Conservation (phyloP, 1,140 invertebrate genomes). For the Trichonephila inaurata region DNA sequence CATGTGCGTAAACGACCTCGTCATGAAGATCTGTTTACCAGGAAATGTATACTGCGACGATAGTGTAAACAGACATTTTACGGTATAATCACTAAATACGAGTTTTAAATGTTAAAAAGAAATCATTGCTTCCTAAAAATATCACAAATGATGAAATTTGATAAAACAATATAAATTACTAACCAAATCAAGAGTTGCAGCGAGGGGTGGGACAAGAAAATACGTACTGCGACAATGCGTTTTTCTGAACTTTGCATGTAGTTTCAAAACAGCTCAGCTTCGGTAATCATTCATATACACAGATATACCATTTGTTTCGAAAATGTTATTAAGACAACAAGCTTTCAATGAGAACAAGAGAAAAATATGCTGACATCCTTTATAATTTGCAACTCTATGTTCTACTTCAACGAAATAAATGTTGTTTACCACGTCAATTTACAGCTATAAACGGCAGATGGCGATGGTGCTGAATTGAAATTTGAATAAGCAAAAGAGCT, state of each 20-base stretch:
- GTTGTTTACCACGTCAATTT: constrained; percentile 76
- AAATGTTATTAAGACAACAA: constrained; percentile 1
- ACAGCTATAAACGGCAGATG: constrained; percentile 62
- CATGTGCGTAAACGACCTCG: constrained; percentile 75
- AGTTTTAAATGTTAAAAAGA: not conserved
- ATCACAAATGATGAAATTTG: not conserved
- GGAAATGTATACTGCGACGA: constrained; percentile 65
- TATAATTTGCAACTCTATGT: constrained; percentile 22
- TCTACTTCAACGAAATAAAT: constrained; percentile 53
- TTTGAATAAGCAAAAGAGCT: constrained; percentile 41
- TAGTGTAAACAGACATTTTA: not conserved
- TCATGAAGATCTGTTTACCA: constrained; percentile 67
- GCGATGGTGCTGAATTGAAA: constrained; percentile 57
- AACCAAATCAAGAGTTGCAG: constrained; percentile 33
- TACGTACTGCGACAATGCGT: constrained; percentile 71
- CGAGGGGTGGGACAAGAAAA: constrained; percentile 68
- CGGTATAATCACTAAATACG: not conserved
- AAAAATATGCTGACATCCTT: constrained; percentile 72
- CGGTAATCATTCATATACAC: not conserved
- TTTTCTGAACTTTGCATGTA: not conserved
- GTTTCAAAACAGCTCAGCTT: not conserved
- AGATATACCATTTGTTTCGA: not conserved
- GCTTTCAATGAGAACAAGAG: not conserved
- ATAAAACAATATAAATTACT: constrained; percentile 35
- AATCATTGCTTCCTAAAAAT: not conserved